A percentile compares a stretch with the other conserved stretches of the same genome.
Evolutionary conservation across 2,888 invertebrate genomes (phyloP).

Genomic region (Corbicula japonica): DNA sequence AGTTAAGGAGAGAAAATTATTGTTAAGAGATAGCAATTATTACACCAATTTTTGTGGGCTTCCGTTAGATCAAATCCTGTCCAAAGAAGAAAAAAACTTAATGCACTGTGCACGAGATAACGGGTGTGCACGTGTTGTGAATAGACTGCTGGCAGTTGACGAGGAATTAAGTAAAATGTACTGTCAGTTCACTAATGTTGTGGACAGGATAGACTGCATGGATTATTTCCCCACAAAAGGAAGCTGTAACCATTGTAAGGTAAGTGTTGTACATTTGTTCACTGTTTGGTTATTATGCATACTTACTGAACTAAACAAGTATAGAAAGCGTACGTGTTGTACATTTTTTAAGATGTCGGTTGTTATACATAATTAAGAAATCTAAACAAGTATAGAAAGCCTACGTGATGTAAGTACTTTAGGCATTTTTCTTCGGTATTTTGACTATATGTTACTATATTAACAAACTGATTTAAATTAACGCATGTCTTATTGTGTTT

Average conservation of each 20-base stretch:
- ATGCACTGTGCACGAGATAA: slow-evolving; percentile 34
- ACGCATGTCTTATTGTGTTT: too few relatives aligned
- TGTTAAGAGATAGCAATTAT: slow-evolving; percentile 13
- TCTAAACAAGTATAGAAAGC: too few relatives aligned
- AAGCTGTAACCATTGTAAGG: slow-evolving; percentile 45
- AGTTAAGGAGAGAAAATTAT: slow-evolving; percentile 12
- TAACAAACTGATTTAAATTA: too few relatives aligned
- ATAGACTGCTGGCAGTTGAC: slow-evolving; percentile 30
- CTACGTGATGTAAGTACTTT: too few relatives aligned
- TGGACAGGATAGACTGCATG: slow-evolving; percentile 48
- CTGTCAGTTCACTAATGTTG: slow-evolving; percentile 43
- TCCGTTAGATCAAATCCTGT: slow-evolving; percentile 45
- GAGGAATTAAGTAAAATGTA: slow-evolving; percentile 39
- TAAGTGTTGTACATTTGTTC: slow-evolving; percentile 44
- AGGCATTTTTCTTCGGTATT: too few relatives aligned
- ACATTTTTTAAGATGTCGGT: too few relatives aligned
- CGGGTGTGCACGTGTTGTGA: slow-evolving; percentile 38
- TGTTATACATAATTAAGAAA: too few relatives aligned
- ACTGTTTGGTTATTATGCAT: too few relatives aligned
- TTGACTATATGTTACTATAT: too few relatives aligned
- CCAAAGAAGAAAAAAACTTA: slow-evolving; percentile 27
- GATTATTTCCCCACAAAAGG: slow-evolving; percentile 36
- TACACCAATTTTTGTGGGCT: slow-evolving; percentile 53
- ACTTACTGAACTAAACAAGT: too few relatives aligned
- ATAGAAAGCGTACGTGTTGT: too few relatives aligned